Percentiles rank a stretch among this genome's conserved stretches.
phyloP scores from a whole-genome alignment of 64 coral and sea anemone species.

The Dendrophyllia cribrosa region DNA sequence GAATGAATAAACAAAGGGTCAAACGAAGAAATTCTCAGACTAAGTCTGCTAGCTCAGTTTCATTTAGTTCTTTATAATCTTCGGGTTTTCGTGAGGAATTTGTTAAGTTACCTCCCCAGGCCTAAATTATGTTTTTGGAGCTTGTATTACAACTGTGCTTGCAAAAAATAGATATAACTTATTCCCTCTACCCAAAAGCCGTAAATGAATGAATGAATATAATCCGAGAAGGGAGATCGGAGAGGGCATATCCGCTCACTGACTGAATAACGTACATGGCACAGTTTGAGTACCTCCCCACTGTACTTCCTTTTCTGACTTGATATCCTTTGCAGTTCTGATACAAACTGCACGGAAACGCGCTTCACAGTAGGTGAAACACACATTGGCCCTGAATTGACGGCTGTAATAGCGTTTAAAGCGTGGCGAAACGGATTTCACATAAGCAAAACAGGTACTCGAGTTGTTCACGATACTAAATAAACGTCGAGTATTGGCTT shows the following conservation, averaged over 20 bases:
- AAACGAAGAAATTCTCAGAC: background rate
- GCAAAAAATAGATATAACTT: background rate
- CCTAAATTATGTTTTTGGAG: too few relatives aligned
- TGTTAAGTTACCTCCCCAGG: too few relatives aligned
- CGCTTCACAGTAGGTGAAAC: background rate
- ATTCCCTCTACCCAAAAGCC: background rate
- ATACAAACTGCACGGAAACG: background rate
- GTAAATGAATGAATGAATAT: background rate
- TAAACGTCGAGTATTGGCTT: background rate
- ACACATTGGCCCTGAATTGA: background rate
- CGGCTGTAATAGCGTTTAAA: background rate
- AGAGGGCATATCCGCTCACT: background rate
- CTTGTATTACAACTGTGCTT: too few relatives aligned
- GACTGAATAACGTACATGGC: background rate
- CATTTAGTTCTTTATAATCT: too few relatives aligned
- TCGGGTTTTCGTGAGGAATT: too few relatives aligned
- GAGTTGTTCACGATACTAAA: background rate
- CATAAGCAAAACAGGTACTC: background rate
- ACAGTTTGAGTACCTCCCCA: constrained; percentile 11
- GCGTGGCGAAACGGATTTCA: background rate
- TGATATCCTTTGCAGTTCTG: background rate
- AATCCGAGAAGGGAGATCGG: background rate
- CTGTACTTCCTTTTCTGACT: background rate
- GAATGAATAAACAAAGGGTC: background rate
- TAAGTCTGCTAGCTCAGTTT: too few relatives aligned